Conservation (phyloP, 2,113 vertebrate species). For the Pseudopodoces humilis region DNA sequence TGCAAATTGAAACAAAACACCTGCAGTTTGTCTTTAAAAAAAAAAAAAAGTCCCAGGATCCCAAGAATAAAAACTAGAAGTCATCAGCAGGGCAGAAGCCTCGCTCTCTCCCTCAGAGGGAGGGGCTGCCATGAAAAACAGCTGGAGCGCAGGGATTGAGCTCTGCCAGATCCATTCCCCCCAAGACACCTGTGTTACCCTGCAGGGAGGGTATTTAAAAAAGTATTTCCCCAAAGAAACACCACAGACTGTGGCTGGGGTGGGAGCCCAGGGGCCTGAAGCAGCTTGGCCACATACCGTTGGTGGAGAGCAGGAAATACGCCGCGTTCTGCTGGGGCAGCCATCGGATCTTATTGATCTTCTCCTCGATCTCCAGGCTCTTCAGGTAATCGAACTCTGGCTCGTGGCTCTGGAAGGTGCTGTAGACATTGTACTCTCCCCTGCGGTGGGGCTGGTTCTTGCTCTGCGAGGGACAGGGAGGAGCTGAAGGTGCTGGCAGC, state of each 20-base stretch:
- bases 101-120: neutral
- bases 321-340: constrained; percentile 95
- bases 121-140: neutral
- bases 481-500: neutral
- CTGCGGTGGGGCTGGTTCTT: constrained; percentile 92
- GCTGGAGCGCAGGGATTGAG: accelerated
- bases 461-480: constrained; percentile 75
- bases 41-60: neutral
- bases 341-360: constrained; percentile 99
- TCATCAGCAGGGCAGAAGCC: neutral
- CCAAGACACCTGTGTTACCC: neutral
- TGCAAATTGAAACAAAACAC: constrained; percentile 25
- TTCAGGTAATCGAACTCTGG: constrained; percentile 99
- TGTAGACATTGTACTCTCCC: constrained; percentile 99
- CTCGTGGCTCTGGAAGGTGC: constrained; percentile 98
- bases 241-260: accelerated
- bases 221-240: accelerated
- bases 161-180: neutral
- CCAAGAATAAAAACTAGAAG: neutral
- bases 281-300: constrained; percentile 71
- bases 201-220: neutral
- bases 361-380: constrained; percentile 97
- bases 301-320: constrained; percentile 96
- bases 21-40: neutral
- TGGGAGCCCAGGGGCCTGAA: accelerated